Evolutionary conservation across 92 coral and sea anemone species (phyloP), one percentile per base, ranked within the genome.

Genomic region (Paragorgia papillata): DNA sequence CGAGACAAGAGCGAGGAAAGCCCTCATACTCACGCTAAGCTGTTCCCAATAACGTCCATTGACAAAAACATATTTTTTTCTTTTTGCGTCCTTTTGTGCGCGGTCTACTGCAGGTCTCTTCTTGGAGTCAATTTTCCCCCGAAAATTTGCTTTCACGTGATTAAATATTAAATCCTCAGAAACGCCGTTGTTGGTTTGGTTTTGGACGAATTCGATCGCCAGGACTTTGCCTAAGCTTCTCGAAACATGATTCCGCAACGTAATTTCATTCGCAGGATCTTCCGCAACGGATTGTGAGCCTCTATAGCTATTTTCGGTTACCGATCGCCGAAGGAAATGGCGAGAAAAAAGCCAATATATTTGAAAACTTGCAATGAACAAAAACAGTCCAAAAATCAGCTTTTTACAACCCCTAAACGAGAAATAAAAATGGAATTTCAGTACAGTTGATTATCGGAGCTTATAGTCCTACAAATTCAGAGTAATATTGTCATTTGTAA

Each of bases 21-120:
- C 87, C 39, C 92, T 89, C 24, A 94, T 94, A 35, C 92, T 90
- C 66, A 90, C 87, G 19, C 91, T 88, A 8, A 91, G 87, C 49
- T 94, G 98, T 69, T 94, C 98, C 80, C 92, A 94, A 57, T 91
- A 92, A 32, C 90, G 89, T 17, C 41, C 33, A 71, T 49, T 12
- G 18, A 71, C 78, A 17, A 29, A 54, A 22, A 57, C 78, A 51
- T 71, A 71, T 19, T 26, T 17, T 66, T 66, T 9, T 49, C 73
- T 19, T 48, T 35, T 1, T 35, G 58, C 37, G 26, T 35, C 39
- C 25, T 68, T n/a, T 26, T 62, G n/a, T 27, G 39, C 22, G 39
- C 59, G 15, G 75, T 9, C 0, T 2, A 27, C 48, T 48, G 50
- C 26, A 31, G 24, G 26, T 22, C 44, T 1, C 26, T 44, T 68